Conservation (phyloP, 2,113 vertebrate species). For the Epinephelus cyanopodus region DNA sequence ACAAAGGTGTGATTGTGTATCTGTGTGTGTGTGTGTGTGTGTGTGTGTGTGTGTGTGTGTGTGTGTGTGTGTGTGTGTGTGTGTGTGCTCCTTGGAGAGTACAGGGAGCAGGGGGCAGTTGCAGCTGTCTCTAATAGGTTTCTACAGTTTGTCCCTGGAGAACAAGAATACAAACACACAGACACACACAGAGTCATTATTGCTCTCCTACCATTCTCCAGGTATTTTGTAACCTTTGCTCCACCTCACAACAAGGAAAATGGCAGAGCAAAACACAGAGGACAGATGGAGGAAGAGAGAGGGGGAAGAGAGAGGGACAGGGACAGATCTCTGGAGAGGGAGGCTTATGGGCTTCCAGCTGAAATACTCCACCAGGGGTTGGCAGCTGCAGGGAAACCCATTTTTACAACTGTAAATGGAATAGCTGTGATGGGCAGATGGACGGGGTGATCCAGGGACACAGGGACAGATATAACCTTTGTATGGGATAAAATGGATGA, state of each 20-base stretch:
- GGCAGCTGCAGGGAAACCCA: constrained; percentile 25
- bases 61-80: background rate
- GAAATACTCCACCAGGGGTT: constrained; percentile 26
- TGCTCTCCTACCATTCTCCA: constrained; percentile 48
- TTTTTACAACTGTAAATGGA: constrained; percentile 29
- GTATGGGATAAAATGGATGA: background rate
- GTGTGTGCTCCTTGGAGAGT: constrained; percentile 18
- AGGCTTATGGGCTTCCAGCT: constrained; percentile 31
- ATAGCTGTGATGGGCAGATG: constrained; percentile 28
- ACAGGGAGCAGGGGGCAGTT: constrained; percentile 28
- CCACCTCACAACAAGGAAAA: constrained; percentile 61
- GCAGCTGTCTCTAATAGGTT: constrained; percentile 63
- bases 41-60: background rate
- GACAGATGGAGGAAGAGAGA: background rate
- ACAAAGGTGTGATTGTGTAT: no score
- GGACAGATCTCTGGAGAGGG: constrained; percentile 33
- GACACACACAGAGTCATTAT: constrained; percentile 52
- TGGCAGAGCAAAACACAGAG: constrained; percentile 34
- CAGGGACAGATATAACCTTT: background rate
- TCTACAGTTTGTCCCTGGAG: constrained; percentile 51
- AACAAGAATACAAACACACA: constrained; percentile 36
- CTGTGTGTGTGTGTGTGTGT: background rate
- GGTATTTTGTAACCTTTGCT: constrained; percentile 66
- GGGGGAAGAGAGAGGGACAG: background rate
- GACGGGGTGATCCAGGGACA: background rate